Percentiles rank a stretch among this genome's conserved stretches.
phyloP scores from a whole-genome alignment of 1,140 invertebrate species.

The Aphidius gifuensis region DNA sequence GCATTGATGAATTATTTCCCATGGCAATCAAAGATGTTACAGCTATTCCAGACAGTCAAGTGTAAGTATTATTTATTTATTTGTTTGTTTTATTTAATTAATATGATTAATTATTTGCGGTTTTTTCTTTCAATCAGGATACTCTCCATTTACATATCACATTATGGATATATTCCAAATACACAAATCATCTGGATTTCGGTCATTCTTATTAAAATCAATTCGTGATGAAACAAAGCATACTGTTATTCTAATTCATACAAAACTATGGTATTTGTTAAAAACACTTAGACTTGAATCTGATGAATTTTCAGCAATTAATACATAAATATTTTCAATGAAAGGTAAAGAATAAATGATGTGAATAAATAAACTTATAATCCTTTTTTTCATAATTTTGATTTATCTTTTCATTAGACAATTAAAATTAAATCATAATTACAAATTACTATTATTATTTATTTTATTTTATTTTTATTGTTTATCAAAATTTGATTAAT shows the following conservation, averaged over 20 bases:
- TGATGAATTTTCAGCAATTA: constrained; percentile 25
- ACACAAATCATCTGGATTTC: constrained; percentile 38
- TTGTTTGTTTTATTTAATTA: background rate
- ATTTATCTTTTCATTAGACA: too few relatives aligned
- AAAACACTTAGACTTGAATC: constrained; percentile 45
- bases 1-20: constrained; percentile 20
- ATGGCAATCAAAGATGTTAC: constrained; percentile 46
- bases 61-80: constrained; percentile 44
- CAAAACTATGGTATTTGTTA: constrained; percentile 53
- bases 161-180: constrained; percentile 47
- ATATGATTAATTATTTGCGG: background rate
- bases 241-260: constrained; percentile 45
- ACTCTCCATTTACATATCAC: constrained; percentile 42
- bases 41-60: constrained; percentile 43
- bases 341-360: constrained; percentile 9
- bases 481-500: too few relatives aligned
- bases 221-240: constrained; percentile 45
- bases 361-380: background rate
- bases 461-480: too few relatives aligned
- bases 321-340: constrained; percentile 19
- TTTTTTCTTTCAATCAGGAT: constrained; percentile 48
- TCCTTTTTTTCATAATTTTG: too few relatives aligned
- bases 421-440: too few relatives aligned
- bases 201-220: constrained; percentile 41
- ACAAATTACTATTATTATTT: too few relatives aligned